Evolutionary conservation across 2,797 vertebrate genomes (phyloP).

Genomic region (Chloroceryle inda): DNA sequence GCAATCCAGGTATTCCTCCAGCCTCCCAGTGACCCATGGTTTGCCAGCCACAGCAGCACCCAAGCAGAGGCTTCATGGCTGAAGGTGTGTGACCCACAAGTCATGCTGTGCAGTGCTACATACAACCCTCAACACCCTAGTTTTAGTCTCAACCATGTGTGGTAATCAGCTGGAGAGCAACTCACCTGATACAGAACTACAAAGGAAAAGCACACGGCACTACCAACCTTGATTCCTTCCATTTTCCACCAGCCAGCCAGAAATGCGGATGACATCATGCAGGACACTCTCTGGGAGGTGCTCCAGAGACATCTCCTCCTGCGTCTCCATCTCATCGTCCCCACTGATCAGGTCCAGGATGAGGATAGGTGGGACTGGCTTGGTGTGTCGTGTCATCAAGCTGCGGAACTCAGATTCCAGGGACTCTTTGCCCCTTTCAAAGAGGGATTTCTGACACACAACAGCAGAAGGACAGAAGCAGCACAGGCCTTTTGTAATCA

Average conservation of each 20-base stretch:
- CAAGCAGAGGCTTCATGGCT: not conserved
- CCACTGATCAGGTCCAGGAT: conserved; percentile 92
- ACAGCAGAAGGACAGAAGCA: not conserved
- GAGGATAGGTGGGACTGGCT: conserved; percentile 92
- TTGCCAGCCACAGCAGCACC: not conserved
- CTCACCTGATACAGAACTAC: not conserved
- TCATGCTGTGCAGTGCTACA: not conserved
- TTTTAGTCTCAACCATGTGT: fast-evolving
- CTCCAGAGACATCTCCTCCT: conserved; percentile 91
- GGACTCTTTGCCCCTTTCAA: conserved; percentile 95
- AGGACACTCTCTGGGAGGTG: conserved; percentile 92
- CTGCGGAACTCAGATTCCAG: conserved; percentile 94
- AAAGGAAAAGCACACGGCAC: not conserved
- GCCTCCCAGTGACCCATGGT: conserved; percentile 78
- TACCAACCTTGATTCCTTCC: conserved; percentile 93
- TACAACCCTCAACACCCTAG: not conserved
- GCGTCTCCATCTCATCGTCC: conserved; percentile 93
- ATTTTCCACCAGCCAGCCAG: conserved; percentile 95
- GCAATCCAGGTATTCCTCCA: conserved; percentile 93
- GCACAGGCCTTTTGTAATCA: not conserved
- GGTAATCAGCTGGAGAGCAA: not conserved
- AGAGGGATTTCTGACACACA: conserved; percentile 90
- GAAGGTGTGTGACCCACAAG: not conserved
- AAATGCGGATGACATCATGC: conserved; percentile 92
- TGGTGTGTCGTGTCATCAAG: conserved; percentile 93